phyloP scores from a whole-genome alignment of 2,113 vertebrate species.

The Crotophaga sulcirostris region DNA sequence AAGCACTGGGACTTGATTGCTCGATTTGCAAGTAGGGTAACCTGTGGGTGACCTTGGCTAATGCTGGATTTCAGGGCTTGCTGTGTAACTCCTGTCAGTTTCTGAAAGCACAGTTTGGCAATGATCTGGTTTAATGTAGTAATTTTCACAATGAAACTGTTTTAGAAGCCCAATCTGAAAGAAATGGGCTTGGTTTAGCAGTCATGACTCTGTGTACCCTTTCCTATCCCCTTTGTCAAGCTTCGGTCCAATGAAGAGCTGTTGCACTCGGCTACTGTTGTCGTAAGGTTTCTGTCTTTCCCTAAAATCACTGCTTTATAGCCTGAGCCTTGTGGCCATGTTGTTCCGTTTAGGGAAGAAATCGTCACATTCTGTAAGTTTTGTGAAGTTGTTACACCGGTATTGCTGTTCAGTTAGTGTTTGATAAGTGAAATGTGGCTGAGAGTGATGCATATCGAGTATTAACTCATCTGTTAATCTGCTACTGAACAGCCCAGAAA shows the following conservation, averaged over 20 bases:
- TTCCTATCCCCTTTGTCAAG: background rate
- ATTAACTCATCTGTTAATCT: background rate
- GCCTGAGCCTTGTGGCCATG: background rate
- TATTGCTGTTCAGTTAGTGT: background rate
- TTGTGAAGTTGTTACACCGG: background rate
- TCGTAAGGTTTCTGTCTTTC: background rate
- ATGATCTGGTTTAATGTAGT: background rate
- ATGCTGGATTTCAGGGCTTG: background rate
- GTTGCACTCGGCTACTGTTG: background rate
- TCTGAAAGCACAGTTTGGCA: background rate
- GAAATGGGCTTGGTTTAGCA: background rate
- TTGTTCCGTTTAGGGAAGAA: background rate
- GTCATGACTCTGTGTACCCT: background rate
- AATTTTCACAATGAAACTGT: background rate
- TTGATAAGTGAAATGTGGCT: background rate
- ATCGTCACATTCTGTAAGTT: background rate
- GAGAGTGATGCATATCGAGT: rapidly evolving
- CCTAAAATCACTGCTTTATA: background rate
- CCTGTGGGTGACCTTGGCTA: background rate
- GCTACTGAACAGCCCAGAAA: background rate
- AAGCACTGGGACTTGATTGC: background rate
- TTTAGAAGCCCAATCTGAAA: background rate
- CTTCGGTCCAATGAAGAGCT: background rate
- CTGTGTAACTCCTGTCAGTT: background rate
- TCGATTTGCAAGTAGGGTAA: background rate